A percentile compares a stretch with the other conserved stretches of the same genome.
Evolutionary conservation across 2,113 vertebrate species (phyloP).

Genomic region (Tretioscincus oriximinensis): DNA sequence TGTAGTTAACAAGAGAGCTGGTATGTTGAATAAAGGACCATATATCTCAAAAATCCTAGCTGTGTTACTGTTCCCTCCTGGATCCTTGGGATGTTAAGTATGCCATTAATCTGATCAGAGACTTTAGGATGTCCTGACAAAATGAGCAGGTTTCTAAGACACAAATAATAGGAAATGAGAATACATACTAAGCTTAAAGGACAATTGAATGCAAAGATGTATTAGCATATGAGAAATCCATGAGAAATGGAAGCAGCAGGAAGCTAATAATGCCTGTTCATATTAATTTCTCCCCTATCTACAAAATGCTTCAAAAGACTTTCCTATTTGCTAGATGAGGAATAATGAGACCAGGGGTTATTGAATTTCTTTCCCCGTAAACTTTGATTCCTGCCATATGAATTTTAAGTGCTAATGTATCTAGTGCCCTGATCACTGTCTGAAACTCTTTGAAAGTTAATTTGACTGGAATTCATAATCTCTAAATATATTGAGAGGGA

Average conservation of each 20-base stretch:
- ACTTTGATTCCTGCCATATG: slow-evolving; percentile 19
- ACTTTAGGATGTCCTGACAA: background rate
- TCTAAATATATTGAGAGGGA: background rate
- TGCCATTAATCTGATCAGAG: background rate
- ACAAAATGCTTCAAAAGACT: background rate
- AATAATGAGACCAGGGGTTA: slow-evolving; percentile 24
- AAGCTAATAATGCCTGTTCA: slow-evolving; percentile 20
- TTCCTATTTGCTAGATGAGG: slow-evolving; percentile 23
- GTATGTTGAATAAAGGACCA: background rate
- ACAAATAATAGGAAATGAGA: slow-evolving; percentile 14
- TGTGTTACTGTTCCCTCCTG: background rate
- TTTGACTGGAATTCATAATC: slow-evolving; percentile 21
- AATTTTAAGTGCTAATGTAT: slow-evolving; percentile 25
- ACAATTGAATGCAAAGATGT: slow-evolving; percentile 2
- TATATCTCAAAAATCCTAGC: background rate
- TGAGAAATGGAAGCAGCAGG: slow-evolving; percentile 18
- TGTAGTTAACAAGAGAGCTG: background rate
- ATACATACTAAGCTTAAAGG: background rate
- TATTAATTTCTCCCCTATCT: slow-evolving; percentile 17
- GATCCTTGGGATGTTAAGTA: background rate
- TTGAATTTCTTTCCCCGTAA: slow-evolving; percentile 25
- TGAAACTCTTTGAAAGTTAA: slow-evolving; percentile 21
- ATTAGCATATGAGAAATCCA: background rate
- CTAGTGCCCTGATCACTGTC: slow-evolving; percentile 12
- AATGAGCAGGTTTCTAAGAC: slow-evolving; percentile 18